These are phyloP conservation scores for Platysteira castanea DNA, from an alignment of 2,113 vertebrate genomes.

Conservation along the genomic window DNA sequence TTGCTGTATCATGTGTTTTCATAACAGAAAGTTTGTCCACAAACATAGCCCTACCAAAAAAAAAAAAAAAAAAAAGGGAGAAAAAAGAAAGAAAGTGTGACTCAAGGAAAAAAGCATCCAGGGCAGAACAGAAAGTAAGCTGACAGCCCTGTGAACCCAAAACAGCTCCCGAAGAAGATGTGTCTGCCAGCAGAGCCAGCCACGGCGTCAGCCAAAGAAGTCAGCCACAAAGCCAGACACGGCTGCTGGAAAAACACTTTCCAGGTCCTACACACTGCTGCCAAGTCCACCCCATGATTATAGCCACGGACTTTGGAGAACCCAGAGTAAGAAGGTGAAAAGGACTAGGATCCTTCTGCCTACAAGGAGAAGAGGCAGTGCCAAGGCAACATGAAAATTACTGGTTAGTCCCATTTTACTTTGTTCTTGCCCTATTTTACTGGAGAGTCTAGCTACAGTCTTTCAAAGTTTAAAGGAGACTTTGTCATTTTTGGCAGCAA, in stretches of 20 bases:
- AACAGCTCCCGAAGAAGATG: conserved; percentile 6
- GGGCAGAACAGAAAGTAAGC: neutral
- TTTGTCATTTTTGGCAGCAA: conserved; percentile 43
- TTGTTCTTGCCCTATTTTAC: conserved; percentile 4
- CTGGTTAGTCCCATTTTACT: neutral
- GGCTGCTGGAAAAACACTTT: conserved; percentile 49
- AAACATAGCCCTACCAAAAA: neutral
- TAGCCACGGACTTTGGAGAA: neutral
- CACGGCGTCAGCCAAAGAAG: conserved; percentile 9
- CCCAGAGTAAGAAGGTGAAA: conserved; percentile 39
- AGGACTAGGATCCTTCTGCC: conserved; percentile 18
- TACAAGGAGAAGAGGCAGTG: neutral
- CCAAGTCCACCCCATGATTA: conserved; percentile 45
- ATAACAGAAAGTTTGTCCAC: neutral
- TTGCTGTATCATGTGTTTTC: neutral
- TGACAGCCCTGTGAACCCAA: conserved; percentile 34
- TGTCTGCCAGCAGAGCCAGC: conserved; percentile 45
- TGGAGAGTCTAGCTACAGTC: neutral
- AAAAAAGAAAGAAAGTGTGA: neutral
- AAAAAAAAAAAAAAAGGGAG: rapidly evolving
- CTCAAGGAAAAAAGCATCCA: neutral
- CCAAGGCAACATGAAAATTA: conserved; percentile 26
- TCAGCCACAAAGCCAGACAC: conserved; percentile 54
- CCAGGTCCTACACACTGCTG: neutral
- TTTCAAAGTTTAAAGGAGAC: neutral